Base-by-base conservation (phyloP, 2,113 vertebrate genomes). In the Gallinago undulata region DNA sequence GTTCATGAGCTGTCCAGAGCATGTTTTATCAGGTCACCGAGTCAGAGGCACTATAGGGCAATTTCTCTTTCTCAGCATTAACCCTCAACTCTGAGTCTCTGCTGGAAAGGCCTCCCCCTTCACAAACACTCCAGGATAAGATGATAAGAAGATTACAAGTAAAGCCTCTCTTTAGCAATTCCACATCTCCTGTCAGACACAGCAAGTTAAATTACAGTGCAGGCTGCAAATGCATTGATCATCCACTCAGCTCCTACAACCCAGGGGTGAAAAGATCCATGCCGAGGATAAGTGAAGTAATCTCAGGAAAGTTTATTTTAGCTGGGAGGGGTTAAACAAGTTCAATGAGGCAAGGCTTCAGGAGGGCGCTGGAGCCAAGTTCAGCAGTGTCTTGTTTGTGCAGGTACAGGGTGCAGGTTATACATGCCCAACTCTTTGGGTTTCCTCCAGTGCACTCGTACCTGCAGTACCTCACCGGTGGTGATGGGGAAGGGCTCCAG, bases 81-180 rank as follows among this genome's bases (percentile, higher is more conserved):
- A 97, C 98, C 96, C 95, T 97, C 92, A 93, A 77, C 79, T 96
- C 68, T 2, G 15, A 97, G 90, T 48, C 83, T 67, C 74, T 72
- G 90, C 89, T 78, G 87, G 90, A 89, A 96, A 94, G 88, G 89
- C 87, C 93, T 91, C 48, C 56, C 96, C 96, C 96, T 97, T 97
- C 96, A 98, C 95, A 98, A 97, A 97, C 97, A 97, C 98, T 98
- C 97, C 95, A 96, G 98, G 95, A 97, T 97, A 97, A 98, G 97
- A 97, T 97, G 97, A 98, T 98, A 98, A 98, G 98, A 98, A 98
- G 98, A 98, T 98, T 98, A 98, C 98, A 97, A 98, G 96, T 95
- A 98, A 98, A 98, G 97, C 97, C 97, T 97, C 97, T 98, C 97
- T 98, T 98, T 97, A 98, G 96, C 97, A 95, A 97, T 97, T 97